phyloP scores from a whole-genome alignment of 2,797 vertebrate genomes.

The Botia kubotai region DNA sequence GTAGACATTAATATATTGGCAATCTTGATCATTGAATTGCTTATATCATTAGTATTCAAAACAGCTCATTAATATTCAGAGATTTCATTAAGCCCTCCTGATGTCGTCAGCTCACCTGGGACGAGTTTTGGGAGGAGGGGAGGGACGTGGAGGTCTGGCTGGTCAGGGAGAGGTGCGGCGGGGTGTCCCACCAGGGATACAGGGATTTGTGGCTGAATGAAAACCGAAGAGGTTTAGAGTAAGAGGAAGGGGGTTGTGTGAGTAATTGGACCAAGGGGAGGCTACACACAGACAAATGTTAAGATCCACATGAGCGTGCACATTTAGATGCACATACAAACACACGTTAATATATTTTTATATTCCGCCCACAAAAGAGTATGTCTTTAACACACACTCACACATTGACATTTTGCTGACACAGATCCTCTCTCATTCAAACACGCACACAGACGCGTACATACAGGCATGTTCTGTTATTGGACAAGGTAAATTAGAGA shows the following conservation, averaged over 20 bases:
- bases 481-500: conserved; percentile 80
- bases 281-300: conserved; percentile 54
- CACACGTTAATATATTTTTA: conserved; percentile 51
- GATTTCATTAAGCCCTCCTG: conserved; percentile 75
- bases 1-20: conserved; percentile 35
- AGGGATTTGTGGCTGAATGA: conserved; percentile 54
- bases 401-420: conserved; percentile 52
- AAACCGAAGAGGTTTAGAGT: conserved; percentile 65
- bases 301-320: conserved; percentile 48
- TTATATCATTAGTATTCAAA: conserved; percentile 81
- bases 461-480: conserved; percentile 66
- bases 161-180: conserved; percentile 36
- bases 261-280: conserved; percentile 84
- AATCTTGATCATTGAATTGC: conserved; percentile 77
- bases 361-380: conserved; percentile 55
- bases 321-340: conserved; percentile 52
- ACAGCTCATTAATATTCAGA: conserved; percentile 79
- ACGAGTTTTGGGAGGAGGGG: conserved; percentile 52
- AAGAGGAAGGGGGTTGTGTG: conserved; percentile 59
- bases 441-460: conserved; percentile 10
- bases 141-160: conserved; percentile 32
- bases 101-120: conserved; percentile 84
- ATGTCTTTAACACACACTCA: conserved; percentile 51
- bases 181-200: conserved; percentile 37
- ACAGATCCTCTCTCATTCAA: conserved; percentile 19